Percentiles rank a stretch among this genome's conserved stretches.
phyloP scores from a whole-genome alignment of 2,113 vertebrate genomes.

The Phylloscopus whistleri region DNA sequence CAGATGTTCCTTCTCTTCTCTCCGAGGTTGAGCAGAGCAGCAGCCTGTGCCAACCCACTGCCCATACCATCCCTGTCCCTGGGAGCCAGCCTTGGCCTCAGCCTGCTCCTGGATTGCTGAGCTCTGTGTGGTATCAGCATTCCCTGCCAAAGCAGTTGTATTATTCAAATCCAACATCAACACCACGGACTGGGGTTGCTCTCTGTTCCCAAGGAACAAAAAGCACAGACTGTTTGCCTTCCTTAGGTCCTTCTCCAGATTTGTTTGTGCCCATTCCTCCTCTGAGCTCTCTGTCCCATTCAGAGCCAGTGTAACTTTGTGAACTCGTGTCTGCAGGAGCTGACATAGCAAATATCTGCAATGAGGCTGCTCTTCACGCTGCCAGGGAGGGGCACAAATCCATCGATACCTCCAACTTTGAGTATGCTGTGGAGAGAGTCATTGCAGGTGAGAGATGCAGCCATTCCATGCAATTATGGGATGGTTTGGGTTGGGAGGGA shows the following conservation, averaged over 20 bases:
- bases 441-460: conserved; percentile 80
- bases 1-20: conserved; percentile 17
- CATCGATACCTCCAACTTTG: conserved; percentile 89
- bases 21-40: not conserved
- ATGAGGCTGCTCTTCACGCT: conserved; percentile 92
- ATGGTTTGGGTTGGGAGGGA: not conserved
- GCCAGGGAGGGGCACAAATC: conserved; percentile 90
- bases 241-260: not conserved
- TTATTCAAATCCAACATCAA: conserved; percentile 6
- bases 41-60: not conserved
- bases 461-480: not conserved
- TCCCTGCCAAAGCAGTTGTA: not conserved
- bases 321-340: conserved; percentile 77
- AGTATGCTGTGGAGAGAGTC: conserved; percentile 93
- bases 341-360: conserved; percentile 97
- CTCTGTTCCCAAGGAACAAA: conserved; percentile 13
- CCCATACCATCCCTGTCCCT: not conserved
- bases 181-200: not conserved
- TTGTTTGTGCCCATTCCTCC: not conserved
- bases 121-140: not conserved
- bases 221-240: not conserved
- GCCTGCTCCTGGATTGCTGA: not conserved
- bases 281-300: not conserved
- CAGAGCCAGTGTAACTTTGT: not conserved
- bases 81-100: not conserved